Evolutionary conservation across 2,888 invertebrate genomes (phyloP), one percentile per base, ranked within the genome.

Genomic region (Pardosa pseudoannulata): DNA sequence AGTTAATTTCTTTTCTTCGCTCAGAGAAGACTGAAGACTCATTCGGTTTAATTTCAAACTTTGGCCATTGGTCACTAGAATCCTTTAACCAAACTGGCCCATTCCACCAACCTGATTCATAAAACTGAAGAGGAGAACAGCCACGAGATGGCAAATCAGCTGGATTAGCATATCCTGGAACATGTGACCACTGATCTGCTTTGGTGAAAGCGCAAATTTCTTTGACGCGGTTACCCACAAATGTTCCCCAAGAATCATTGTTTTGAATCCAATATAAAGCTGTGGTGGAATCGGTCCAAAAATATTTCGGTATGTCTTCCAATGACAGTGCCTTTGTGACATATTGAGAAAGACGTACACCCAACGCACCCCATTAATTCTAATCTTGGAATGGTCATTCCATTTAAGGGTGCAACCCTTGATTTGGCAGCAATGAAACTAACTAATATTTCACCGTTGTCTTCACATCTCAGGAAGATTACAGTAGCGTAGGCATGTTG

Each of bases 71-170:
- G n/a, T n/a, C n/a, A n/a, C n/a, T n/a, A n/a, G n/a, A n/a, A n/a
- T n/a, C n/a, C n/a, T n/a, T n/a, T n/a, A n/a, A n/a, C n/a, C n/a
- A n/a, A n/a, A n/a, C n/a, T n/a, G n/a, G n/a, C n/a, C n/a, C n/a
- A n/a, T n/a, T n/a, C n/a, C n/a, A n/a, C 46, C 19, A 71, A 41
- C 27, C 27, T 39, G 41, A 41, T 71, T 39, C n/a, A 23, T 16
- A 36, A 71, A 71, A 41, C 46, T 39, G 41, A 41, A 39, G 71
- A 71, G 71, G 71, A 23, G 23, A 41, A 11, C 41, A 39, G 16
- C 67, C 31, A 0, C 31, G 29, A 3, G 67, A 67, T n/a, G 67
- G 67, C 5, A 67, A 67, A 67, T 67, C 31, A 28, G 67, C 67
- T 13, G 29, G 29, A 13, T 67, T 67, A 16, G 28, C 16, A 19